These are phyloP conservation scores for Sigmodon hispidus DNA, from an alignment of 2,113 vertebrate species.

Conservation along the genomic window DNA sequence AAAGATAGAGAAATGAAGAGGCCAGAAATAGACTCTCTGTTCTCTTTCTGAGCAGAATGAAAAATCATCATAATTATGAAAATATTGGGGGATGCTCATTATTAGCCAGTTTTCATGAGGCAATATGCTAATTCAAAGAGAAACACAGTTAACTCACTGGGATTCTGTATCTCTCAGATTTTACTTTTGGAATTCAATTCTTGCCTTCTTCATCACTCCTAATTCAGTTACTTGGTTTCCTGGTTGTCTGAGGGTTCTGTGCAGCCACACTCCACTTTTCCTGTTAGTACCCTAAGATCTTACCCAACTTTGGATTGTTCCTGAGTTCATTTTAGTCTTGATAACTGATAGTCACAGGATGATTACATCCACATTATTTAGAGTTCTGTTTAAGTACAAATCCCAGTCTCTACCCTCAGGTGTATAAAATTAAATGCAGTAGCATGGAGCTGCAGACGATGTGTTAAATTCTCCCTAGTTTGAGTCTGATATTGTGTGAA, in stretches of 20 bases:
- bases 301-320: neutral
- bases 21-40: neutral
- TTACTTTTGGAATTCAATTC: neutral
- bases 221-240: neutral
- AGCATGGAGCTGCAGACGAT: neutral
- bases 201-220: neutral
- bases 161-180: neutral
- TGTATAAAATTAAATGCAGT: neutral
- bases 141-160: neutral
- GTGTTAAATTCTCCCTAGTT: neutral
- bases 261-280: neutral
- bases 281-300: neutral
- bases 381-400: neutral
- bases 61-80: neutral
- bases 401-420: neutral
- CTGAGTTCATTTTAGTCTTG: neutral
- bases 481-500: neutral
- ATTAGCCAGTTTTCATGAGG: neutral
- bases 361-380: neutral
- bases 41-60: neutral
- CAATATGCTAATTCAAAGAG: neutral
- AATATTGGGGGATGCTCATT: neutral
- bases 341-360: neutral
- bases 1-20: neutral
- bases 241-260: neutral